Evolutionary conservation across 2,113 vertebrate species (phyloP).

Genomic region (Agelaius tricolor): DNA sequence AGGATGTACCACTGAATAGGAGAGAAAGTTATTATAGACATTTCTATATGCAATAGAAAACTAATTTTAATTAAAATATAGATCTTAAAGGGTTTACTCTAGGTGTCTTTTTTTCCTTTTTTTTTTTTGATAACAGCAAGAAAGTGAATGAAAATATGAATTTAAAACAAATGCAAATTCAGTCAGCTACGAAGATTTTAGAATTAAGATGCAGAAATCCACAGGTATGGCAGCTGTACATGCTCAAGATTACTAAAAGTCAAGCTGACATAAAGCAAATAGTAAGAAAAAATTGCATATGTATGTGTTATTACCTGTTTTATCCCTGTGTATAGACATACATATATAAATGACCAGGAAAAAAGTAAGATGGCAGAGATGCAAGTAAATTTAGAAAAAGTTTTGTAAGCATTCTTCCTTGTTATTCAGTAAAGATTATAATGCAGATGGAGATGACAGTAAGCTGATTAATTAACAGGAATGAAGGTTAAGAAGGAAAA

Average conservation of each 20-base stretch:
- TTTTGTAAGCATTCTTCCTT: neutral
- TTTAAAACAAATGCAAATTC: neutral
- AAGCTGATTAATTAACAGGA: constrained; percentile 37
- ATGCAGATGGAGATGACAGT: neutral
- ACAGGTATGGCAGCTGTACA: neutral
- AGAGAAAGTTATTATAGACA: neutral
- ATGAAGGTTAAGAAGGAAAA: constrained; percentile 39
- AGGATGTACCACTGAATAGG: neutral
- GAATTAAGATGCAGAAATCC: neutral
- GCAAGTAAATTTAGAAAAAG: neutral
- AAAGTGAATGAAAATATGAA: neutral
- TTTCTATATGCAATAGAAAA: neutral
- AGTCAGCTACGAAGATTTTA: neutral
- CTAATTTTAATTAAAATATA: neutral
- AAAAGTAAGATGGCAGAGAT: neutral
- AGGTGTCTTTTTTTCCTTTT: neutral
- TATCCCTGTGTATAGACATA: neutral
- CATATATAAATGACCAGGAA: neutral
- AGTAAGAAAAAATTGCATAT: neutral
- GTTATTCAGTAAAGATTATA: neutral
- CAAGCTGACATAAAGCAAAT: neutral
- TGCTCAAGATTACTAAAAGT: neutral
- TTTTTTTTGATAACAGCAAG: neutral
- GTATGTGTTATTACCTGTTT: neutral
- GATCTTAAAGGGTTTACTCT: neutral